A percentile compares a stretch with the other conserved stretches of the same genome.
Evolutionary conservation across 2,113 vertebrate species (phyloP).

Genomic region (Columbina picui): DNA sequence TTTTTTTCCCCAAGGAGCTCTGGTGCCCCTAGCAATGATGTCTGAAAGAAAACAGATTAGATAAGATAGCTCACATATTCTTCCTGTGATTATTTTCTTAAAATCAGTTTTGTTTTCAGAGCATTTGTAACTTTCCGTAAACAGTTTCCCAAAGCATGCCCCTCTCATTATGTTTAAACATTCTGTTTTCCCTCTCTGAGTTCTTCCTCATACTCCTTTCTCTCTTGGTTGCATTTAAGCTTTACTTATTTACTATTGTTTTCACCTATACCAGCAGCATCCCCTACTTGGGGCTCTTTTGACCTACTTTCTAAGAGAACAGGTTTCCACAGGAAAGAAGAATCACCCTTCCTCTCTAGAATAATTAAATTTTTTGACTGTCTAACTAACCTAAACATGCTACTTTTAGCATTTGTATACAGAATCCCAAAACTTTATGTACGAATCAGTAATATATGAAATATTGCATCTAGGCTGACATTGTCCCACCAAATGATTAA

Average conservation of each 20-base stretch:
- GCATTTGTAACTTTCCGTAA: neutral
- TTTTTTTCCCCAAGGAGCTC: neutral
- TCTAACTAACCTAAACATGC: neutral
- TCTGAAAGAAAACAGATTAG: neutral
- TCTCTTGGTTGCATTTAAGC: neutral
- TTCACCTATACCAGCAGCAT: neutral
- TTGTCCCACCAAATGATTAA: neutral
- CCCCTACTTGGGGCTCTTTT: neutral
- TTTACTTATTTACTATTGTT: neutral
- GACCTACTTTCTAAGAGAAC: neutral
- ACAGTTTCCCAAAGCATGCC: neutral
- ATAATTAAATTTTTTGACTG: neutral
- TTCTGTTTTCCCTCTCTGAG: neutral
- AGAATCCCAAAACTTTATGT: neutral
- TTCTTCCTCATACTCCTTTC: neutral
- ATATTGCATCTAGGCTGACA: neutral
- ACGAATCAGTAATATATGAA: neutral
- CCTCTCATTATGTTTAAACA: neutral
- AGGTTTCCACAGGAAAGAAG: neutral
- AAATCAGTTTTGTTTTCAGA: neutral
- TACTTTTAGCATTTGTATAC: neutral
- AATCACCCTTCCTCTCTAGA: neutral
- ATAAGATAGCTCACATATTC: neutral
- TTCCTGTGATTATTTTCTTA: neutral
- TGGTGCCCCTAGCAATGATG: neutral